Evolutionary conservation across 2,797 vertebrate genomes (phyloP).

Genomic region (Gymnodraco acuticeps): DNA sequence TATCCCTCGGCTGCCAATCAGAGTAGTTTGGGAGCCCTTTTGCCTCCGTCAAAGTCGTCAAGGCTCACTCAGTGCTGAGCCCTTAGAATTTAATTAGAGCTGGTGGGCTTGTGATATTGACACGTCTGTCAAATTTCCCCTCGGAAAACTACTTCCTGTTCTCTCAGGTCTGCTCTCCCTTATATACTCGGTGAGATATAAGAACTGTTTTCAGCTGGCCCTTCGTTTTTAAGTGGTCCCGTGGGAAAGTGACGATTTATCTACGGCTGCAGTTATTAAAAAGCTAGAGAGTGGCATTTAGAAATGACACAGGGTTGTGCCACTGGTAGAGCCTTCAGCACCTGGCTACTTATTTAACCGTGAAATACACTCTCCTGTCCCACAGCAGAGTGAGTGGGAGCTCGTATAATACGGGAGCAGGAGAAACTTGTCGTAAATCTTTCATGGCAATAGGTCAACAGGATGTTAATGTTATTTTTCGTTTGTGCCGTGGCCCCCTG

Average conservation of each 20-base stretch:
- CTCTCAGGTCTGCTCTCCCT: slow-evolving; percentile 41
- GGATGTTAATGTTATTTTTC: slow-evolving; percentile 75
- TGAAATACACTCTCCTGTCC: slow-evolving; percentile 41
- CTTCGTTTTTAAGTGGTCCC: slow-evolving; percentile 71
- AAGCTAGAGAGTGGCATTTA: slow-evolving; percentile 68
- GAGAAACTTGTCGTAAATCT: slow-evolving; percentile 68
- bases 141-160: slow-evolving; percentile 45
- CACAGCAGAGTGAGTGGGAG: slow-evolving; percentile 50
- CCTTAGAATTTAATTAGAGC: slow-evolving; percentile 70
- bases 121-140: slow-evolving; percentile 45
- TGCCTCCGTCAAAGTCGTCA: slow-evolving; percentile 46
- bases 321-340: slow-evolving; percentile 58
- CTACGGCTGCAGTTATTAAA: slow-evolving; percentile 74
- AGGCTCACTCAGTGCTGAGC: slow-evolving; percentile 41
- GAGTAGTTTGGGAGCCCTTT: slow-evolving; percentile 53
- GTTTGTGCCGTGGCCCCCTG: slow-evolving; percentile 42
- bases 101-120: slow-evolving; percentile 63
- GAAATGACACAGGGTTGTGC: slow-evolving; percentile 67
- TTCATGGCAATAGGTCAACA: slow-evolving; percentile 73
- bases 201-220: slow-evolving; percentile 62
- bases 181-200: slow-evolving; percentile 49
- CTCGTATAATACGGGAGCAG: slow-evolving; percentile 37
- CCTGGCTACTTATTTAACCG: slow-evolving; percentile 54
- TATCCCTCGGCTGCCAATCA: slow-evolving; percentile 77
- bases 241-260: slow-evolving; percentile 56